Conservation (phyloP, 2,888 invertebrate genomes). For the Drosophila percnosoma region DNA sequence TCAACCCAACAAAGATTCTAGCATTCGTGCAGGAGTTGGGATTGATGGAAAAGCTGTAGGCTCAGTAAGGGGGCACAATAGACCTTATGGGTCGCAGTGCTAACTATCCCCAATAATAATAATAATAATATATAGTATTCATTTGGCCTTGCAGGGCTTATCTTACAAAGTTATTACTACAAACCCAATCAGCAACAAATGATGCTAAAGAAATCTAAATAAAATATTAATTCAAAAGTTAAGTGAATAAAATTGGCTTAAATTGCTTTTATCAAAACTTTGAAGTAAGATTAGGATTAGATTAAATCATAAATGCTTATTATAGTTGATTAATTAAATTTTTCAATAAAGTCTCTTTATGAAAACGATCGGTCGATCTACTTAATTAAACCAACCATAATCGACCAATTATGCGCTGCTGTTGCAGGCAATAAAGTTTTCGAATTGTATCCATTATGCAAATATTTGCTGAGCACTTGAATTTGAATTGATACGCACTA, state of each 20-base stretch:
- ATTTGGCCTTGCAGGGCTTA: background rate
- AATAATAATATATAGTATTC: too few relatives aligned
- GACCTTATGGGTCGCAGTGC: too few relatives aligned
- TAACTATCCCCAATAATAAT: too few relatives aligned
- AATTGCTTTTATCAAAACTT: background rate
- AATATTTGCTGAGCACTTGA: constrained; percentile 34
- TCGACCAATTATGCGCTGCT: background rate
- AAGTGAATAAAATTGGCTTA: background rate
- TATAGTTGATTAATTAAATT: background rate
- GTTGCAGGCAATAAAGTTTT: constrained; percentile 4
- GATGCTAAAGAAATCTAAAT: background rate
- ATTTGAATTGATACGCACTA: constrained; percentile 2
- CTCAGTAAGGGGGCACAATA: too few relatives aligned
- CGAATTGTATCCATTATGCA: constrained; percentile 2
- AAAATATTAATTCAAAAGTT: too few relatives aligned
- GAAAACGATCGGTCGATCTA: background rate
- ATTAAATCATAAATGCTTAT: background rate
- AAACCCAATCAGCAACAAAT: background rate
- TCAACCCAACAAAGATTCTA: too few relatives aligned
- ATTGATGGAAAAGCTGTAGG: too few relatives aligned
- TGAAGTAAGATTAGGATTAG: background rate
- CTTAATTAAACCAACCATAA: background rate
- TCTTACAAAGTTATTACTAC: background rate
- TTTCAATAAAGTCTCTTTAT: background rate
- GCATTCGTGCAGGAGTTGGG: too few relatives aligned